These are phyloP conservation scores for Cheiracanthium punctorium DNA, from an alignment of 2,888 invertebrate species.

Conservation along the genomic window DNA sequence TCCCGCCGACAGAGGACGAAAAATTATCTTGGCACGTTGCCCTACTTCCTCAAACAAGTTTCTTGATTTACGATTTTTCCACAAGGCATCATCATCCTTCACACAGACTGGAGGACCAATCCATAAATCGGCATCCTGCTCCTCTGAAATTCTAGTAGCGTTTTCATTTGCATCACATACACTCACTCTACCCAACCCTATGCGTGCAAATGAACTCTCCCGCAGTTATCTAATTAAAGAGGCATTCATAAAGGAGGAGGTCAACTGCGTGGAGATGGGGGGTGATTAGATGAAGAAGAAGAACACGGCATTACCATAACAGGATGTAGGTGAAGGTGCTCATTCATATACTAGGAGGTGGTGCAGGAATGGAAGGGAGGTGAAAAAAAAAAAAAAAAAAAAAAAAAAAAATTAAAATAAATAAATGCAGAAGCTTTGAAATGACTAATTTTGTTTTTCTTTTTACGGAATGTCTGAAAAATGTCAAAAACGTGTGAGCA, in stretches of 20 bases:
- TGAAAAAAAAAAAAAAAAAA: slow-evolving; percentile 13
- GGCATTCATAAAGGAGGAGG: slow-evolving; percentile 14
- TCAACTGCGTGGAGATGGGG: slow-evolving; percentile 22
- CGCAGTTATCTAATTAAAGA: slow-evolving; percentile 3
- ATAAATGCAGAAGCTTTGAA: too few species aligned
- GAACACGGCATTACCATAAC: slow-evolving; percentile 20
- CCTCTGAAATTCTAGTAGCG: too few species aligned
- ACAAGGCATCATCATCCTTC: background rate
- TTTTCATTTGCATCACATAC: too few species aligned
- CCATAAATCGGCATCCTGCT: too few species aligned
- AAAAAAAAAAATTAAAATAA: background rate
- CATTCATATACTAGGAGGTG: background rate
- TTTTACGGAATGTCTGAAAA: too few species aligned
- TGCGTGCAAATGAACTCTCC: background rate
- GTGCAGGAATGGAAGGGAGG: background rate
- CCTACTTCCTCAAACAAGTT: background rate
- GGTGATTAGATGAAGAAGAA: slow-evolving; percentile 18
- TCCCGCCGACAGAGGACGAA: background rate
- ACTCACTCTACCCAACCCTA: background rate
- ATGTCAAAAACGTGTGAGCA: too few species aligned
- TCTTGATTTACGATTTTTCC: background rate
- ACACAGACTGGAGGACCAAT: too few species aligned
- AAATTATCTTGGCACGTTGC: background rate
- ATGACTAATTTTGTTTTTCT: too few species aligned
- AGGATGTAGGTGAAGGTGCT: slow-evolving; percentile 27